A percentile compares a stretch with the other conserved stretches of the same genome.
Evolutionary conservation across 2,113 vertebrate genomes (phyloP).

Genomic region (Gasterosteus nipponicus): DNA sequence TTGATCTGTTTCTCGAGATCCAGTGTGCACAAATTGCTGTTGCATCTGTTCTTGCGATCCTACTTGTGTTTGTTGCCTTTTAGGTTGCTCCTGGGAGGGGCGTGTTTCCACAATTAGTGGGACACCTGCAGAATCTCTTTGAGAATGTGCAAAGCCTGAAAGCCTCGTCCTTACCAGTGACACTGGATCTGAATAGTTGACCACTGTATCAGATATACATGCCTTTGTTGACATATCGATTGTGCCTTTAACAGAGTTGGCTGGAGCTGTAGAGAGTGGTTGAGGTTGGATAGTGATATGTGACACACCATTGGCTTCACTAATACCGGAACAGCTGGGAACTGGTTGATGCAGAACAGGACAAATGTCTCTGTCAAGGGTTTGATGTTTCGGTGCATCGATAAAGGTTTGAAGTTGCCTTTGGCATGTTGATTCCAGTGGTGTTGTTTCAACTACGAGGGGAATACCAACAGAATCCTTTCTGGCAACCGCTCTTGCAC

Average conservation of each 20-base stretch:
- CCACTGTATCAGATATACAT: slow-evolving; percentile 8
- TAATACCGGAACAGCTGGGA: neutral
- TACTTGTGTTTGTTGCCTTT: slow-evolving; percentile 37
- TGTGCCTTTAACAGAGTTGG: slow-evolving; percentile 67
- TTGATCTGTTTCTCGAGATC: slow-evolving; percentile 14
- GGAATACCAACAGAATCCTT: slow-evolving; percentile 57
- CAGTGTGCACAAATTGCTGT: slow-evolving; percentile 13
- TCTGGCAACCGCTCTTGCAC: slow-evolving; percentile 42
- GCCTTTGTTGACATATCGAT: slow-evolving; percentile 73
- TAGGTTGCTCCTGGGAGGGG: slow-evolving; percentile 25
- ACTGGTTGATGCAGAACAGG: slow-evolving; percentile 25
- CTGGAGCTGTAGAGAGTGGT: slow-evolving; percentile 54
- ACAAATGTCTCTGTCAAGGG: neutral
- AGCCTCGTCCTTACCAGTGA: slow-evolving; percentile 61
- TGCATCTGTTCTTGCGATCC: slow-evolving; percentile 15
- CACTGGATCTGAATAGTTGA: slow-evolving; percentile 57
- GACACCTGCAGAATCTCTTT: slow-evolving; percentile 57
- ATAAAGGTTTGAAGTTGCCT: slow-evolving; percentile 16
- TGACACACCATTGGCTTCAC: slow-evolving; percentile 2
- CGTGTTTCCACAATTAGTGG: slow-evolving; percentile 68
- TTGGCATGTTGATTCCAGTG: slow-evolving; percentile 14
- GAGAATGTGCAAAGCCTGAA: slow-evolving; percentile 46
- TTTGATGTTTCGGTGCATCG: slow-evolving; percentile 20
- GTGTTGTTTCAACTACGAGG: slow-evolving; percentile 57
- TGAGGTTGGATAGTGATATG: slow-evolving; percentile 27